These are phyloP conservation scores for Drosophila quadrilineata DNA, from an alignment of 1,140 invertebrate genomes.

Conservation along the genomic window DNA sequence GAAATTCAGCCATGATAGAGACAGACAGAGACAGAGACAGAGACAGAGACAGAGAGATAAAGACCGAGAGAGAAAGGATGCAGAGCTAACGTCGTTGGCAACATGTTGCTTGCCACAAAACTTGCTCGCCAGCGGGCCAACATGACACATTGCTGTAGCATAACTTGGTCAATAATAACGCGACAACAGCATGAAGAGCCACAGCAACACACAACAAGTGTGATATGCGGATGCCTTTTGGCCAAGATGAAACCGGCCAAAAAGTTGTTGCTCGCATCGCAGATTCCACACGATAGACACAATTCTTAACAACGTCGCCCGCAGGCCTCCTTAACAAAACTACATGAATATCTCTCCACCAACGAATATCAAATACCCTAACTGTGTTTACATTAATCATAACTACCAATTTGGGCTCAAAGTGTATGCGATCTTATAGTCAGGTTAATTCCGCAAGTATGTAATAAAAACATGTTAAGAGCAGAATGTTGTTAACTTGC, in stretches of 20 bases:
- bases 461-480: conserved; percentile 64
- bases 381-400: no score
- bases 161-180: conserved; percentile 71
- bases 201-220: conserved; percentile 4
- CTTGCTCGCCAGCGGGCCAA: conserved; percentile 35
- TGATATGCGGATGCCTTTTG: conserved; percentile 46
- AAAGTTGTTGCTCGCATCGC: conserved; percentile 40
- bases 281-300: conserved; percentile 51
- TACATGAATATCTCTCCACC: no score
- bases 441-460: no score
- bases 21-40: conserved; percentile 6
- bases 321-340: conserved; percentile 25
- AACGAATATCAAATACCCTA: conserved; percentile 21
- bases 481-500: conserved; percentile 69
- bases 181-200: conserved; percentile 4
- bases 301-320: conserved; percentile 63
- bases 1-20: conserved; percentile 51
- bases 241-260: conserved; percentile 39
- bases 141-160: conserved; percentile 70
- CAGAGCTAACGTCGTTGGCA: conserved; percentile 33
- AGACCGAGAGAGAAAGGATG: neutral
- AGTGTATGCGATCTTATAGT: no score
- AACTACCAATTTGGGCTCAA: no score
- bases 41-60: neutral
- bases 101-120: conserved; percentile 26